phyloP scores from a whole-genome alignment of 2,888 invertebrate genomes.

The Harpagoxenus sublaevis region DNA sequence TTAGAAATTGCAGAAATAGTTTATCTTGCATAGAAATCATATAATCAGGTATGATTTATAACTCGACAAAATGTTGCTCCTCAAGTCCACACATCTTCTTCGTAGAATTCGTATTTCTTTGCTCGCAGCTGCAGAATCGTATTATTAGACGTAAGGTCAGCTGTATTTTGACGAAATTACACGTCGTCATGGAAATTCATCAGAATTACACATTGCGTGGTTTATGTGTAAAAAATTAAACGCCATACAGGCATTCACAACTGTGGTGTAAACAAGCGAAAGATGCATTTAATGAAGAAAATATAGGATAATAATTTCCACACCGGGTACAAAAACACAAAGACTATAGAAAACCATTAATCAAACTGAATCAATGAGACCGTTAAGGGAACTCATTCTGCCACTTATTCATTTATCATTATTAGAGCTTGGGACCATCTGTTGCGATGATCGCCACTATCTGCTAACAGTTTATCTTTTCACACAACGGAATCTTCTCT shows the following conservation, averaged over 20 bases:
- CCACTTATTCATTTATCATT: conserved; percentile 86
- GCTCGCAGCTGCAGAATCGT: not conserved
- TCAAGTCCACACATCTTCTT: not conserved
- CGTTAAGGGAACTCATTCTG: conserved; percentile 83
- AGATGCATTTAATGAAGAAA: conserved; percentile 53
- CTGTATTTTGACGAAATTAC: not conserved
- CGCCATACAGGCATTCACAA: conserved; percentile 58
- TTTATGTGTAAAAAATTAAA: conserved; percentile 54
- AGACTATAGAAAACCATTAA: conserved; percentile 78
- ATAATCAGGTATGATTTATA: conserved; percentile 13
- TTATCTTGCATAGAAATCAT: not conserved
- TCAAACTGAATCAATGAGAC: conserved; percentile 82
- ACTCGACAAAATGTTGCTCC: not conserved
- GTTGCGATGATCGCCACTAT: conserved; percentile 55
- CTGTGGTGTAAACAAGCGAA: conserved; percentile 66
- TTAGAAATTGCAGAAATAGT: not conserved
- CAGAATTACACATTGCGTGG: not conserved
- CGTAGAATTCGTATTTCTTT: not conserved
- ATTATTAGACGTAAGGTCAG: conserved; percentile 5
- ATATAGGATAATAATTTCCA: conserved; percentile 61
- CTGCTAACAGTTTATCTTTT: conserved; percentile 56
- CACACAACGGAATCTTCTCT: conserved; percentile 41
- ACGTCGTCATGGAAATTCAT: not conserved
- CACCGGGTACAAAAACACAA: conserved; percentile 68
- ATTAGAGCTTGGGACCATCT: conserved; percentile 77